Percentiles rank a stretch among this genome's conserved stretches.
phyloP scores from a whole-genome alignment of 2,797 vertebrate genomes.

The Coregonus suidteri region DNA sequence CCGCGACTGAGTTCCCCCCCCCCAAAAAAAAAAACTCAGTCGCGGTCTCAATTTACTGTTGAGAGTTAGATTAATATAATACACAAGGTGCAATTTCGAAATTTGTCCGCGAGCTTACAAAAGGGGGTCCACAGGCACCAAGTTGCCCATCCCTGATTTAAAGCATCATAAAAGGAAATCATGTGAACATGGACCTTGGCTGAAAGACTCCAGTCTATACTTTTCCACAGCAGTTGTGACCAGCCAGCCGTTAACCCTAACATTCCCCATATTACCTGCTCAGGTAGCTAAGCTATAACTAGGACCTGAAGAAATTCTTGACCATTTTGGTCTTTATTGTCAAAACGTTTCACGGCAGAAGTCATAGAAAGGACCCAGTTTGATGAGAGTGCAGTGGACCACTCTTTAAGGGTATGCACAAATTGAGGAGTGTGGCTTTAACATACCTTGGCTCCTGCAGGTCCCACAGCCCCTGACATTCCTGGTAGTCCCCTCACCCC shows the following conservation, averaged over 20 bases:
- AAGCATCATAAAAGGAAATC: not conserved
- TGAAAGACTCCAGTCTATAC: not conserved
- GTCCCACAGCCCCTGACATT: slow-evolving; percentile 70
- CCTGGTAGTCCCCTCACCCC: slow-evolving; percentile 79
- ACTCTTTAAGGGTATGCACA: not conserved
- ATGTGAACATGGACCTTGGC: not conserved
- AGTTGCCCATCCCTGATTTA: no score
- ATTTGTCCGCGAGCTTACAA: no score
- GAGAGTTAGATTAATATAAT: no score
- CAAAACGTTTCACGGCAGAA: not conserved
- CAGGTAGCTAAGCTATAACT: not conserved
- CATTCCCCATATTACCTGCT: not conserved
- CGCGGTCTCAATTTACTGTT: no score
- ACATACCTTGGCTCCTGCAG: slow-evolving; percentile 82
- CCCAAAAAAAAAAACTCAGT: no score
- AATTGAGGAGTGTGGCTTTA: not conserved
- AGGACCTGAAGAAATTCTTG: no score
- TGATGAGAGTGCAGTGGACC: no score
- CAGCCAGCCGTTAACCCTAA: slow-evolving; percentile 14
- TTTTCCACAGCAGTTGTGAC: slow-evolving; percentile 12
- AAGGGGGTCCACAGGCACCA: no score
- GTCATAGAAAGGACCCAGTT: not conserved
- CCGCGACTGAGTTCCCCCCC: no score
- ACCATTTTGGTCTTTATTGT: not conserved
- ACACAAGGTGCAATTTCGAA: no score